phyloP scores from a whole-genome alignment of 2,797 vertebrate genomes.

The Acanthis flammea region DNA sequence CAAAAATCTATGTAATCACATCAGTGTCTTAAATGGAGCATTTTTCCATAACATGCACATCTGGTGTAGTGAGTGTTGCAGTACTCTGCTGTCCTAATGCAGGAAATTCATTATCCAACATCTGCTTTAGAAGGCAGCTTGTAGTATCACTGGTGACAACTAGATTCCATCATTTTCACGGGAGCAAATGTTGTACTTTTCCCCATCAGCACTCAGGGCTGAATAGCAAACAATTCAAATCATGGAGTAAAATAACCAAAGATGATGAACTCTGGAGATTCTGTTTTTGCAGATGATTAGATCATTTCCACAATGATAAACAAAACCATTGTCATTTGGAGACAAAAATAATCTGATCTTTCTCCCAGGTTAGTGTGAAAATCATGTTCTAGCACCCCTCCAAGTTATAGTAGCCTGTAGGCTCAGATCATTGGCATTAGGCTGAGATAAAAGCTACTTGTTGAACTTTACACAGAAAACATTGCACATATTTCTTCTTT shows the following conservation, averaged over 20 bases:
- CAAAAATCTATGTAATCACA: not conserved
- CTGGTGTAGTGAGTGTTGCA: constrained; percentile 43
- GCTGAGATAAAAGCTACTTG: not conserved
- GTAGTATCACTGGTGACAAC: constrained; percentile 43
- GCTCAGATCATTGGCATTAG: not conserved
- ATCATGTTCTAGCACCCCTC: not conserved
- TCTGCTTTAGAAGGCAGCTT: constrained; percentile 58
- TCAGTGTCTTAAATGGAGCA: not conserved
- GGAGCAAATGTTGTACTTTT: constrained; percentile 53
- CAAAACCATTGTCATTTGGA: not conserved
- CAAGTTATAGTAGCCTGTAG: not conserved
- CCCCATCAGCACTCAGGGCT: constrained; percentile 32
- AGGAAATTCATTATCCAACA: constrained; percentile 66
- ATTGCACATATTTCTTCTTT: not conserved
- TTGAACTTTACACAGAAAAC: not conserved
- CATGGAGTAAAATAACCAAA: not conserved
- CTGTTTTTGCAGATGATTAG: constrained; percentile 1
- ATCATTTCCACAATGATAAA: constrained; percentile 8
- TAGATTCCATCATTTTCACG: constrained; percentile 26
- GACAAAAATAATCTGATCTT: not conserved
- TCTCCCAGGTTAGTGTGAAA: not conserved
- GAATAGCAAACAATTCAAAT: constrained; percentile 50
- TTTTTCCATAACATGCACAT: not conserved
- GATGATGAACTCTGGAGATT: not conserved
- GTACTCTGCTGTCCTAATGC: constrained; percentile 47